Conservation (phyloP, 2,888 invertebrate genomes). For the Bembecia ichneumoniformis region DNA sequence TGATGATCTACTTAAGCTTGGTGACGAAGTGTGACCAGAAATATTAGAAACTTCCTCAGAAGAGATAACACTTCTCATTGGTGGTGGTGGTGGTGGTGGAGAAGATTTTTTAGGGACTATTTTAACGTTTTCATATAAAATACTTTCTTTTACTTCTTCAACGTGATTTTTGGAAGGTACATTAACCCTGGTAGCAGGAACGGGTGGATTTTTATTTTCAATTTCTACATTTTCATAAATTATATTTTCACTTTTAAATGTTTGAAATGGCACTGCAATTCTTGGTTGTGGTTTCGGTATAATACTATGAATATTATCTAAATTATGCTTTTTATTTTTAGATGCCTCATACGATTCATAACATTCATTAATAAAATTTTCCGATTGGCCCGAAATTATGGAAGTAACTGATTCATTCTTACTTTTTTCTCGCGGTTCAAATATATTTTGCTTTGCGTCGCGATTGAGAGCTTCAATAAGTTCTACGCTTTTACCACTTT, state of each 20-base stretch:
- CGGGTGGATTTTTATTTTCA: slow-evolving; percentile 32
- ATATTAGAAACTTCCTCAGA: slow-evolving; percentile 17
- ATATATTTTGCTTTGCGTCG: slow-evolving; percentile 38
- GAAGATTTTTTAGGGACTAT: slow-evolving; percentile 26
- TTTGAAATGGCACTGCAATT: slow-evolving; percentile 19
- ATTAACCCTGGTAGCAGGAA: slow-evolving; percentile 50
- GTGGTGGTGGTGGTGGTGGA: slow-evolving; percentile 39
- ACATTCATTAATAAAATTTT: slow-evolving; percentile 51
- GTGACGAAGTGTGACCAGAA: slow-evolving; percentile 23
- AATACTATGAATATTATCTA: slow-evolving; percentile 10
- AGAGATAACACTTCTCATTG: slow-evolving; percentile 22
- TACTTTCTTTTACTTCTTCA: slow-evolving; percentile 27
- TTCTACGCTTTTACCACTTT: slow-evolving; percentile 13
- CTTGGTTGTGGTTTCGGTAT: slow-evolving; percentile 49
- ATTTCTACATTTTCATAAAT: slow-evolving; percentile 52
- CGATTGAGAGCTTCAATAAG: slow-evolving; percentile 39
- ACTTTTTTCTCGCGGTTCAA: slow-evolving; percentile 39
- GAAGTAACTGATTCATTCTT: slow-evolving; percentile 34
- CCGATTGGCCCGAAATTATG: slow-evolving; percentile 35
- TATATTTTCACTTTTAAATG: slow-evolving; percentile 22
- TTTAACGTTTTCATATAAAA: slow-evolving; percentile 52
- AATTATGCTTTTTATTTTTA: slow-evolving; percentile 15
- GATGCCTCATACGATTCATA: slow-evolving; percentile 55
- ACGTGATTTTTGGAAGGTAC: slow-evolving; percentile 33
- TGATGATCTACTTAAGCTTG: slow-evolving; percentile 43